Percentiles rank a stretch among this genome's conserved stretches.
phyloP scores from a whole-genome alignment of 2,113 vertebrate species.

The Sinocyclocheilus grahami region DNA sequence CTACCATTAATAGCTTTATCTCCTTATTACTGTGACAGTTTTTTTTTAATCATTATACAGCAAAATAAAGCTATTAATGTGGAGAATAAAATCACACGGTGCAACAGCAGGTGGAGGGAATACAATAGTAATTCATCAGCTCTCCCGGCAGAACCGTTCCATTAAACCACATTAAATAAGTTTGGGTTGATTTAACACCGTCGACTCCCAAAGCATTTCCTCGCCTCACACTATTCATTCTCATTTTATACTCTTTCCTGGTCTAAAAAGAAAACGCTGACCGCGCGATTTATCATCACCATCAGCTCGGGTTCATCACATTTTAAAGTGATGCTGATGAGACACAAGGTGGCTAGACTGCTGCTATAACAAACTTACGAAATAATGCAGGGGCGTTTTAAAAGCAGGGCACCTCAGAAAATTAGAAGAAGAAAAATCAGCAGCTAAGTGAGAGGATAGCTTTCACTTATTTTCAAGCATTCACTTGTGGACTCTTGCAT shows the following conservation, averaged over 20 bases:
- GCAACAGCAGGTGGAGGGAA: not conserved
- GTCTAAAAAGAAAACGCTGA: not conserved
- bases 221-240: not conserved
- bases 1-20: no score
- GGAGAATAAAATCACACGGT: not conserved
- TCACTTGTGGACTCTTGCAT: not conserved
- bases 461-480: not conserved
- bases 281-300: not conserved
- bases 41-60: no score
- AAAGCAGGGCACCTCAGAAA: not conserved
- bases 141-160: slow-evolving; percentile 37
- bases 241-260: slow-evolving; percentile 14
- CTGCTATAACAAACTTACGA: not conserved
- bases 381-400: no score
- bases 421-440: not conserved
- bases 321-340: not conserved
- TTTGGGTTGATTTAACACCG: slow-evolving; percentile 45
- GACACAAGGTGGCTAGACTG: not conserved
- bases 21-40: no score
- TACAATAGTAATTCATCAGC: slow-evolving; percentile 25
- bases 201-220: slow-evolving; percentile 23
- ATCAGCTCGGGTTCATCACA: not conserved
- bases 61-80: not conserved
- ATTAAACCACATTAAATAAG: slow-evolving; percentile 42
- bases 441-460: not conserved